A percentile compares a stretch with the other conserved stretches of the same genome.
Conservation (phyloP, 23 tunicate species). For the Ascidia mentula region DNA sequence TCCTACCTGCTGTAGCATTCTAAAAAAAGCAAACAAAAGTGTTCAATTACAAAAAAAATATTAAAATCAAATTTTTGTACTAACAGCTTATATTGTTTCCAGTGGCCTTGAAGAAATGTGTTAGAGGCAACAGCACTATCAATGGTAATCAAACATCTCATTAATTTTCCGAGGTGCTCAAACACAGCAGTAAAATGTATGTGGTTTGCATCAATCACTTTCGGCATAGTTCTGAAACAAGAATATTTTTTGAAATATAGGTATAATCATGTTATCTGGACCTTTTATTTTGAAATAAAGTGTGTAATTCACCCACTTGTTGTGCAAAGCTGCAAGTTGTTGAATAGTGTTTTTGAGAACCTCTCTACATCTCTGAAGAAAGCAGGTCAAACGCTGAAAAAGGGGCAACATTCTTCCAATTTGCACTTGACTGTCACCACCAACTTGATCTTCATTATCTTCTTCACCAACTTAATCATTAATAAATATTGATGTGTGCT, state of each 20-base stretch:
- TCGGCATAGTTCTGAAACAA: slow-evolving; percentile 62
- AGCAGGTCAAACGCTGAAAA: slow-evolving; percentile 67
- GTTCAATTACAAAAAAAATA: not conserved
- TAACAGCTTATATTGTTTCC: slow-evolving; percentile 72
- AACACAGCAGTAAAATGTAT: slow-evolving; percentile 69
- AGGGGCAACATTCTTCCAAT: slow-evolving; percentile 73
- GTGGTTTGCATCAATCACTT: slow-evolving; percentile 70
- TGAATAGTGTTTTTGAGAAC: slow-evolving; percentile 63
- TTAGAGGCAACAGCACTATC: slow-evolving; percentile 70
- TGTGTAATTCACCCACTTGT: slow-evolving; percentile 37
- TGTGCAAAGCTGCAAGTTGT: slow-evolving; percentile 84
- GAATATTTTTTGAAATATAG: not conserved
- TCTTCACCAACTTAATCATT: not conserved
- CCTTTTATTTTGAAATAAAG: not conserved
- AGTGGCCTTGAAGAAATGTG: slow-evolving; percentile 44
- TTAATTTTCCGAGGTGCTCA: slow-evolving; percentile 46
- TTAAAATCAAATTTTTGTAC: not conserved
- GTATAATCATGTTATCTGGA: not conserved
- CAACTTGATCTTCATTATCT: slow-evolving; percentile 25
- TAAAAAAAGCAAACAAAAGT: not conserved
- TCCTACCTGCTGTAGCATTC: slow-evolving; percentile 68
- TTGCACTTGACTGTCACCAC: slow-evolving; percentile 50
- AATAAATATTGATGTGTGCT: too few species aligned
- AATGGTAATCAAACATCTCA: slow-evolving; percentile 54
- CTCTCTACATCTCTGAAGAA: slow-evolving; percentile 69